A percentile compares a stretch with the other conserved stretches of the same genome.
Evolutionary conservation across 2,113 vertebrate genomes (phyloP).

Genomic region (Ariopsis seemanni): DNA sequence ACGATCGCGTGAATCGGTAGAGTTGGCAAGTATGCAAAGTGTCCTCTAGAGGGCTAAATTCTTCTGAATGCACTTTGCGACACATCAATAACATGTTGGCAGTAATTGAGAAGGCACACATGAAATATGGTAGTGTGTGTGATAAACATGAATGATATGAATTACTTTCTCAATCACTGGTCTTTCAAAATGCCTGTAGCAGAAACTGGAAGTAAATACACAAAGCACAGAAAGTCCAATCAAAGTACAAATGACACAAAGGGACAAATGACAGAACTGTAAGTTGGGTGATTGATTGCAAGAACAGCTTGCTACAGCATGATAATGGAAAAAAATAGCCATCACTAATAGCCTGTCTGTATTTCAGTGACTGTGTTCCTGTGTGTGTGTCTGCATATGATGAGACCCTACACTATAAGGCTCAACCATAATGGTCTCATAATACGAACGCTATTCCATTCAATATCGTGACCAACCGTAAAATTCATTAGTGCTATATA

Average conservation of each 20-base stretch:
- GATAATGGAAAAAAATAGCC: background rate
- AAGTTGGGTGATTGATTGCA: background rate
- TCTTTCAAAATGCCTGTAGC: background rate
- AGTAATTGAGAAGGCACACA: background rate
- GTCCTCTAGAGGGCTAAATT: background rate
- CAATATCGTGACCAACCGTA: conserved; percentile 4
- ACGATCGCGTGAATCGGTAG: no score
- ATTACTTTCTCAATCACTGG: background rate
- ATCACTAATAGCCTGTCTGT: background rate
- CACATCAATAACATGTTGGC: background rate
- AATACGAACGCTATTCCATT: background rate
- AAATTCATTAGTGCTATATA: conserved; percentile 11
- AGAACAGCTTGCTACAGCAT: background rate
- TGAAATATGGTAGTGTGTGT: background rate
- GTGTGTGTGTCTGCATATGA: background rate
- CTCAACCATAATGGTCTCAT: background rate
- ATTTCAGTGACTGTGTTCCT: background rate
- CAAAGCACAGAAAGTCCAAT: background rate
- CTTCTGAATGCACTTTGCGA: background rate
- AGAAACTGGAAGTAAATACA: background rate
- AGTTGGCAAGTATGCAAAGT: no score
- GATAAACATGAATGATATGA: background rate
- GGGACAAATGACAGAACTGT: background rate
- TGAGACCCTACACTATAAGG: background rate
- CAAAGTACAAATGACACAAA: background rate